Conservation (phyloP, 2,888 invertebrate genomes). For the Ichneumoninae sp. region DNA sequence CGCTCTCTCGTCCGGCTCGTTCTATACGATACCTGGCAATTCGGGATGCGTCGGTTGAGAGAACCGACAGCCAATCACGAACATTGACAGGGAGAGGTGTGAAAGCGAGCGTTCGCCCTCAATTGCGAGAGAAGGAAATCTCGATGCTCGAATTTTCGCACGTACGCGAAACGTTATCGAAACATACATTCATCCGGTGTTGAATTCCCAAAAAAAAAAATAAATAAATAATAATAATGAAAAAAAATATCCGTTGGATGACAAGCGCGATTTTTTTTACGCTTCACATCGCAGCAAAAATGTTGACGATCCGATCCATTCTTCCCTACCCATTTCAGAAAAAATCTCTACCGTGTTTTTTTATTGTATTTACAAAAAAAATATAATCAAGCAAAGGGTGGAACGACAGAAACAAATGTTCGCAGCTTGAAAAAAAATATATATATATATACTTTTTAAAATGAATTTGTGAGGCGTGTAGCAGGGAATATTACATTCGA, state of each 20-base stretch:
- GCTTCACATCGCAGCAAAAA: neutral
- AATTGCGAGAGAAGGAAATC: neutral
- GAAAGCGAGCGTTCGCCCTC: constrained; percentile 6
- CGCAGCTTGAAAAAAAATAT: neutral
- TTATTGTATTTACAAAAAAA: too few species aligned
- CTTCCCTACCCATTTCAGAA: neutral
- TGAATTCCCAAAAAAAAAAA: neutral
- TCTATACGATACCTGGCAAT: constrained; percentile 56
- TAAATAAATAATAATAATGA: neutral
- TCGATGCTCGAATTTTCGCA: constrained; percentile 39
- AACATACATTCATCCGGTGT: neutral
- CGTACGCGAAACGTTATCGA: constrained; percentile 12
- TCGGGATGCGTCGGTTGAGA: constrained; percentile 39
- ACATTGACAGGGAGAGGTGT: constrained; percentile 66
- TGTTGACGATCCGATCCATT: neutral
- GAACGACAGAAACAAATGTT: neutral
- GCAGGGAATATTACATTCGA: neutral
- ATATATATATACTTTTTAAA: too few species aligned
- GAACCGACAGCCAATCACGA: constrained; percentile 78
- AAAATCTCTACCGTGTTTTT: neutral
- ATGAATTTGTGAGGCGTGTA: too few species aligned
- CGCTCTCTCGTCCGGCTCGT: constrained; percentile 43
- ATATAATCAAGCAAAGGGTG: too few species aligned
- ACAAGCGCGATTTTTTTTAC: neutral
- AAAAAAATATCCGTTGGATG: neutral